Evolutionary conservation across 2,113 vertebrate genomes (phyloP), one percentile per base, ranked within the genome.

Genomic region (Chionomys nivalis): DNA sequence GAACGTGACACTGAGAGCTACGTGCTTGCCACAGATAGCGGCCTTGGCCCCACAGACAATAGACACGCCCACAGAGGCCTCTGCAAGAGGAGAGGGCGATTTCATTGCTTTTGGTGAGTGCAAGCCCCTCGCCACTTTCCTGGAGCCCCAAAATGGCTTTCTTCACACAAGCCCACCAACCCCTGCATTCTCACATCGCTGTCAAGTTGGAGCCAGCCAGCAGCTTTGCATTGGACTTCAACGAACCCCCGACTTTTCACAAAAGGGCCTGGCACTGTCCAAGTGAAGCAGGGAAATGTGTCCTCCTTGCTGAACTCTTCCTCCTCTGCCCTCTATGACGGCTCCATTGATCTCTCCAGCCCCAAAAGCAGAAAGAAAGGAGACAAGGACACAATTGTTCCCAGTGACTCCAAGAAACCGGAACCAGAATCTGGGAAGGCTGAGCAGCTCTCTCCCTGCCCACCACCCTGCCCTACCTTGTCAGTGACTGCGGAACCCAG

Each of bases 241-340:
- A 99, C 0, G 99, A 99, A 97, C 99, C 99, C 0, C 98, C 99
- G 99, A 99, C 98, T 99, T 99, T 91, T 99, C 99, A 1, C 99
- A 99, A 86, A 99, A 99, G 87, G 98, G 92, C 96, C 26, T 96
- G 97, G 85, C 93, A 42, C 97, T 98, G 98, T 99, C 33, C 98
- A 98, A 7, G 98, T 99, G 82, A 99, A 99, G 94, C 98, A 98
- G 98, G 99, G 99, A 96, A 98, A 89, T 10, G 19, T 28, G 2
- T n/a, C 94, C 33, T 39, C 92, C 39, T 93, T 98, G 7, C 97
- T 98, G 0, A 93, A 98, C 81, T 93, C 98, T 42, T 97, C 98
- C 13, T 93, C 97, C 17, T 87, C 98, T 12, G 98, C 98, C 39
- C 96, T 94, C 58, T 99, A 98, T 0, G 99, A 99, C 94, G 97